These are phyloP conservation scores for Callipepla squamata DNA, from an alignment of 2,113 vertebrate species.

Conservation along the genomic window DNA sequence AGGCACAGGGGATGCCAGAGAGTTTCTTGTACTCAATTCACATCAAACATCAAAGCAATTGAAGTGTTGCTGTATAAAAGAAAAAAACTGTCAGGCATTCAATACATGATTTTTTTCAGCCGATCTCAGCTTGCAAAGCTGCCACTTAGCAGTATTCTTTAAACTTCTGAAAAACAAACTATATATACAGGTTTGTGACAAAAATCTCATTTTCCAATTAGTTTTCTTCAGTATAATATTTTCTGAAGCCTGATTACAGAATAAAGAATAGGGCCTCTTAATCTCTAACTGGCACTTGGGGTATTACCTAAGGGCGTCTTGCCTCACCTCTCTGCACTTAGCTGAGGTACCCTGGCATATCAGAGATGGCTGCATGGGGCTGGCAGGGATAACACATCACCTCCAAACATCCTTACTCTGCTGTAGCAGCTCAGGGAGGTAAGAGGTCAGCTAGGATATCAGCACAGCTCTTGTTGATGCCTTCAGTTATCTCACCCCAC, in stretches of 20 bases:
- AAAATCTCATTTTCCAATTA: not conserved
- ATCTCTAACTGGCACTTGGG: not conserved
- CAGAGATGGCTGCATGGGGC: not conserved
- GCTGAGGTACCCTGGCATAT: not conserved
- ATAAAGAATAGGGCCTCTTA: not conserved
- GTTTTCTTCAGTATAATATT: not conserved
- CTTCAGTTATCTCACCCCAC: not conserved
- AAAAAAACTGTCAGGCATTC: not conserved
- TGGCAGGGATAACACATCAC: not conserved
- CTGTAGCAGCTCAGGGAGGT: not conserved
- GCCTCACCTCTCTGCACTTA: not conserved
- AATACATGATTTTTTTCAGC: not conserved
- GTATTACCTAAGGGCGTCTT: not conserved
- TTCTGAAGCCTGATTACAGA: not conserved
- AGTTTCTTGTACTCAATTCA: accelerated
- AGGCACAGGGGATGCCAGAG: not conserved
- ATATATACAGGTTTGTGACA: not conserved
- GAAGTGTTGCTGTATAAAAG: not conserved
- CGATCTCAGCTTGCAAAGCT: not conserved
- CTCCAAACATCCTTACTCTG: not conserved
- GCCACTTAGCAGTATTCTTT: not conserved
- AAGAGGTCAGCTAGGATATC: not conserved
- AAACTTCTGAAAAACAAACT: not conserved
- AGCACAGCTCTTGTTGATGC: not conserved
- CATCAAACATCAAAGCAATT: not conserved